These are phyloP conservation scores for Rhinoptilus africanus DNA, from an alignment of 2,113 vertebrate species.

Conservation along the genomic window DNA sequence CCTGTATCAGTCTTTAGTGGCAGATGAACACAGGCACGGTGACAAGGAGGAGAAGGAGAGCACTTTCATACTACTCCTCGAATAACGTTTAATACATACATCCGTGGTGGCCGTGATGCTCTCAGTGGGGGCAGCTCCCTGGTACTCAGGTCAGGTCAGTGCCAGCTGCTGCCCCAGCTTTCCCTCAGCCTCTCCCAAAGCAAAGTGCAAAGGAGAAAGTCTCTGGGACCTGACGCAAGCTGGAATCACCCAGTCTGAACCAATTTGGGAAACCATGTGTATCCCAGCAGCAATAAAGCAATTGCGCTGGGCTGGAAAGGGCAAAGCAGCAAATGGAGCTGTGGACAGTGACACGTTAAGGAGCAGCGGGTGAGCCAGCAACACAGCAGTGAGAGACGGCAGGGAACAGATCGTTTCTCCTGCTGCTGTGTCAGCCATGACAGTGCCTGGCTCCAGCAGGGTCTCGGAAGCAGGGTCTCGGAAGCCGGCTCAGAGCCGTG, in stretches of 20 bases:
- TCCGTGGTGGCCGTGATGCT: accelerated
- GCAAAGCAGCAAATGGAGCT: background rate
- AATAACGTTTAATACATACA: accelerated
- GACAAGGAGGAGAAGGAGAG: background rate
- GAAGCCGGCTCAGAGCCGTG: background rate
- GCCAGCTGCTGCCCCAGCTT: accelerated
- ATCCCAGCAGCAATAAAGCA: background rate
- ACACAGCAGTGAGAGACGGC: background rate
- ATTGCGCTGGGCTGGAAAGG: background rate
- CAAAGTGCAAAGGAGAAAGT: background rate
- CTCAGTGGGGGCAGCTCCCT: background rate
- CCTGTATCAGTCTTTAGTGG: background rate
- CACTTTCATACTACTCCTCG: background rate
- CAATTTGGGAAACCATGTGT: background rate
- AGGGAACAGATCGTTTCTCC: background rate
- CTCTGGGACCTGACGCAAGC: background rate
- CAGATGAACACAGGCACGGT: background rate
- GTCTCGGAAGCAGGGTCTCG: accelerated
- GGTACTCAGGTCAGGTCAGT: background rate
- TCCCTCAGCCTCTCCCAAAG: background rate
- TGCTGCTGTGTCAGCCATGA: accelerated
- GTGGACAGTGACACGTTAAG: accelerated
- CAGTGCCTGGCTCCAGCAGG: accelerated
- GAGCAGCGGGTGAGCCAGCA: background rate
- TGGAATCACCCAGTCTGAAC: background rate